A percentile compares a stretch with the other conserved stretches of the same genome.
Conservation (phyloP, 2,797 vertebrate species). For the Melanotaenia pygmaea region DNA sequence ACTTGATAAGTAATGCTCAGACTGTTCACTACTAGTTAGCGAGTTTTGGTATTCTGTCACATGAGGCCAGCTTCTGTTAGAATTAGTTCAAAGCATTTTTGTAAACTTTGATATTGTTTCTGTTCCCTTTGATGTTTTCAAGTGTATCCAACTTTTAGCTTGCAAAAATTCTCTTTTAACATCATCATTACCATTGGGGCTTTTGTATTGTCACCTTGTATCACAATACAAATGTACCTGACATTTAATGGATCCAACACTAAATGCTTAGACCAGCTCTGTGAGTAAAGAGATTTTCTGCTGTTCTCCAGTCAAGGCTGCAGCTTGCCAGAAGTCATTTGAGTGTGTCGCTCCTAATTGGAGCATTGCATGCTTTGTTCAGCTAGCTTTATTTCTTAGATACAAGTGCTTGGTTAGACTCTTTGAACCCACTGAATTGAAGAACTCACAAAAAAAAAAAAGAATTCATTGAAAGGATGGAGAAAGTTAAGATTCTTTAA, state of each 20-base stretch:
- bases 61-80: neutral
- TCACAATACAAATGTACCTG: neutral
- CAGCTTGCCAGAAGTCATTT: conserved; percentile 3
- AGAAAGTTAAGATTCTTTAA: conserved; percentile 44
- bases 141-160: neutral
- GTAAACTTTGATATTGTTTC: neutral
- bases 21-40: neutral
- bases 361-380: conserved; percentile 40
- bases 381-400: conserved; percentile 38
- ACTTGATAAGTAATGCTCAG: too few species aligned
- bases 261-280: conserved; percentile 6
- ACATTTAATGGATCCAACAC: neutral
- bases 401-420: conserved; percentile 38
- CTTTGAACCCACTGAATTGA: conserved; percentile 30
- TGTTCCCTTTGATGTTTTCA: neutral
- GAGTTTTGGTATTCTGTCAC: neutral
- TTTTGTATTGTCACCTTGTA: neutral
- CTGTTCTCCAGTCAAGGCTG: conserved; percentile 30
- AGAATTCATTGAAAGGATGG: conserved; percentile 19
- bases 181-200: neutral
- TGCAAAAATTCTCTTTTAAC: neutral
- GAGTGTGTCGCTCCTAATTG: conserved; percentile 39
- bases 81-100: neutral
- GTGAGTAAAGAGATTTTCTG: neutral
- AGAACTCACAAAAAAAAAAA: conserved; percentile 3